Evolutionary conservation across 2,113 vertebrate species (phyloP).

Genomic region (Heloderma charlesbogerti): DNA sequence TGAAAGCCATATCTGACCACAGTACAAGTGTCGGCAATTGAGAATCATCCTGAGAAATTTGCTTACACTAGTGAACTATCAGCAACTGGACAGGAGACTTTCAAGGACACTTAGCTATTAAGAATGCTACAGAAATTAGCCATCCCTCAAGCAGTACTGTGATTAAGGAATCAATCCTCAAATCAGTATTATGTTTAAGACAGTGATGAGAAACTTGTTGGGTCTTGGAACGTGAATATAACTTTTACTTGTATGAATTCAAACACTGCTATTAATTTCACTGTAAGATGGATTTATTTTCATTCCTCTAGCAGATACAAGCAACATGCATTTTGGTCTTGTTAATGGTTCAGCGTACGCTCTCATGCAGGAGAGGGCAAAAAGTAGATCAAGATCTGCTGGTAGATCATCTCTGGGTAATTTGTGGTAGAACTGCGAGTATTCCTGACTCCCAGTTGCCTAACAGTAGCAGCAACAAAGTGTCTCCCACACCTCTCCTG

Average conservation of each 20-base stretch:
- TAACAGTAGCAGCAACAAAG: no score
- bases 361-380: no score
- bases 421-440: no score
- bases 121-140: background rate
- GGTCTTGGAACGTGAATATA: background rate
- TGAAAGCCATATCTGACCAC: background rate
- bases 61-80: background rate
- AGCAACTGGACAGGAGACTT: background rate
- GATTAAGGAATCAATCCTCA: background rate
- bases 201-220: background rate
- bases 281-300: background rate
- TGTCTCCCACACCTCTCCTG: no score
- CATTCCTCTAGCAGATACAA: background rate
- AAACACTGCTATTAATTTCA: background rate
- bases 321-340: background rate
- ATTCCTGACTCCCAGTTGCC: no score
- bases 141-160: background rate
- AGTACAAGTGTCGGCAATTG: background rate
- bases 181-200: background rate
- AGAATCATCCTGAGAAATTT: background rate
- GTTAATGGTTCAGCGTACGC: no score
- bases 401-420: no score
- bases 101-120: fast-evolving
- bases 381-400: no score
- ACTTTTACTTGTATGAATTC: background rate